Percentiles rank a stretch among this genome's conserved stretches.
phyloP scores from a whole-genome alignment of 92 coral and sea anemone genomes.

The Anthopleura xanthogrammica region DNA sequence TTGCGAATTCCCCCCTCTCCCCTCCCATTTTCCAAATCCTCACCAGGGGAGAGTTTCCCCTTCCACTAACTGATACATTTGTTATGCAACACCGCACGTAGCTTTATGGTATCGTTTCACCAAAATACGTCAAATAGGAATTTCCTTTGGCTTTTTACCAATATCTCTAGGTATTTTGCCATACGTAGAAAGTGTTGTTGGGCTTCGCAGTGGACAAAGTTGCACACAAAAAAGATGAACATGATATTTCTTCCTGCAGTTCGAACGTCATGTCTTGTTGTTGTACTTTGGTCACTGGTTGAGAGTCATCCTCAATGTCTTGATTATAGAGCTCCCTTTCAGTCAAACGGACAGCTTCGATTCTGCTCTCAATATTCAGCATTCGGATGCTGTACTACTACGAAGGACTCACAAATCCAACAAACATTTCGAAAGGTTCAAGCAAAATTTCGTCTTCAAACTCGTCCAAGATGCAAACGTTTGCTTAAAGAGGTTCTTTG shows the following conservation, averaged over 20 bases:
- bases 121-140: not conserved
- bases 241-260: not conserved
- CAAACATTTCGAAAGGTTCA: slow-evolving; percentile 32
- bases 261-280: not conserved
- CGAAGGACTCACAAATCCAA: slow-evolving; percentile 53
- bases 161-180: not conserved
- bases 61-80: too few relatives aligned
- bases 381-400: slow-evolving; percentile 79
- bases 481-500: slow-evolving; percentile 71
- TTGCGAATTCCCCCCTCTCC: too few relatives aligned
- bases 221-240: not conserved
- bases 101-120: not conserved
- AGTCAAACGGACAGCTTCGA: slow-evolving; percentile 33
- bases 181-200: not conserved
- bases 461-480: slow-evolving; percentile 49
- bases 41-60: too few relatives aligned
- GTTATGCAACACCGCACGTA: not conserved
- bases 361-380: slow-evolving; percentile 71
- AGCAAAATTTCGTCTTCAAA: slow-evolving; percentile 39
- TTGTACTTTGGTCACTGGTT: not conserved
- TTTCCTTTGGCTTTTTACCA: slow-evolving; percentile 7
- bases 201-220: not conserved
- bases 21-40: too few relatives aligned
- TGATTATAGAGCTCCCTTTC: slow-evolving; percentile 84
- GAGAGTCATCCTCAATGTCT: slow-evolving; percentile 86